Percentiles rank a stretch among this genome's conserved stretches.
phyloP scores from a whole-genome alignment of 2,113 vertebrate genomes.

The Dipodomys ordii region DNA sequence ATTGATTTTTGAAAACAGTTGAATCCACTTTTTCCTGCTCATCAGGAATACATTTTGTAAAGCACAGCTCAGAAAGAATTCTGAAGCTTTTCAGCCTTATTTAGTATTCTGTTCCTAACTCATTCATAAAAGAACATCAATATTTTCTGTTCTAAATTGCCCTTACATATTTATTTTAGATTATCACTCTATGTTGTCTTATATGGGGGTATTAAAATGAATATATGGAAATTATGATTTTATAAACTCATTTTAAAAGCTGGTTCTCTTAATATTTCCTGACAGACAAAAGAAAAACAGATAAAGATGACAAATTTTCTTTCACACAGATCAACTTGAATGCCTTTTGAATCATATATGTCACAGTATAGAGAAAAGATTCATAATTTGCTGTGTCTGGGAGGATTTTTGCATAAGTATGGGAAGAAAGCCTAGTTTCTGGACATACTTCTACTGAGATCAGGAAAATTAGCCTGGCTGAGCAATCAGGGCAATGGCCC shows the following conservation, averaged over 20 bases:
- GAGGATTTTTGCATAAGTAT: background rate
- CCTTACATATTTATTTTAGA: conserved; percentile 31
- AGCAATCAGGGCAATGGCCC: too few relatives aligned
- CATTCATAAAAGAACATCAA: conserved; percentile 18
- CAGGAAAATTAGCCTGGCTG: too few relatives aligned
- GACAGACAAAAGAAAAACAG: conserved; percentile 32
- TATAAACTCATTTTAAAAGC: conserved; percentile 43
- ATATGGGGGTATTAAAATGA: background rate
- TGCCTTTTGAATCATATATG: conserved; percentile 57
- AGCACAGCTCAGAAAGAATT: background rate
- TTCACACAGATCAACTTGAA: background rate
- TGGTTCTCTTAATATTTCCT: conserved; percentile 22
- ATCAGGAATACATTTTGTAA: background rate
- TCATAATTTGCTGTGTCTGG: background rate
- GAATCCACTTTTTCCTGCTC: background rate
- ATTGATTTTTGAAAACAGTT: background rate
- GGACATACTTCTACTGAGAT: too few relatives aligned
- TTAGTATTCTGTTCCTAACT: background rate
- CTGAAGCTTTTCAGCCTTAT: background rate
- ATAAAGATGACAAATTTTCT: conserved; percentile 20
- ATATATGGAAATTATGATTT: conserved; percentile 17
- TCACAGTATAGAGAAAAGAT: conserved; percentile 45
- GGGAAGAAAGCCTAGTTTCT: background rate
- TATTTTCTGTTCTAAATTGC: conserved; percentile 22
- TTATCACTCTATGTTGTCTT: background rate